phyloP scores from a whole-genome alignment of 2,797 vertebrate genomes.

The Echiichthys vipera region DNA sequence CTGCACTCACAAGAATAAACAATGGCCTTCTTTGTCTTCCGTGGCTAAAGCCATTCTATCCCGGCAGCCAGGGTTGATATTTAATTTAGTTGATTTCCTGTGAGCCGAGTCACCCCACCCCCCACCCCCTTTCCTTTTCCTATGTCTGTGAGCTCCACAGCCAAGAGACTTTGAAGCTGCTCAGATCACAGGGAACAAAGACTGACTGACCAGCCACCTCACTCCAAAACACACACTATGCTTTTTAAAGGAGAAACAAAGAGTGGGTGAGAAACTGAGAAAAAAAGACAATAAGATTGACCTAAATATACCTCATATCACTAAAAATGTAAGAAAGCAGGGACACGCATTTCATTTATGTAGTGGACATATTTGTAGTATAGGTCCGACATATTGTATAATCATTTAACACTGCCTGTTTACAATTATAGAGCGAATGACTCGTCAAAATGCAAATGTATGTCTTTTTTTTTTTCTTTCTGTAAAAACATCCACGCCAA shows the following conservation, averaged over 20 bases:
- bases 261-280: slow-evolving; percentile 41
- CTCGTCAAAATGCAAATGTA: slow-evolving; percentile 82
- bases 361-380: slow-evolving; percentile 93
- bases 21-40: slow-evolving; percentile 86
- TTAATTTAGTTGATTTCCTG: slow-evolving; percentile 81
- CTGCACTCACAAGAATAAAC: slow-evolving; percentile 79
- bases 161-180: slow-evolving; percentile 82
- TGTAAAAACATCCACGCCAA: slow-evolving; percentile 83
- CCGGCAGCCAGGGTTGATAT: slow-evolving; percentile 81
- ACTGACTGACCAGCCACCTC: slow-evolving; percentile 80
- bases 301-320: slow-evolving; percentile 91
- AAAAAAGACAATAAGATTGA: slow-evolving; percentile 84
- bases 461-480: slow-evolving; percentile 68
- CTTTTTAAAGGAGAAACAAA: slow-evolving; percentile 77
- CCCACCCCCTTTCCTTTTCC: slow-evolving; percentile 39
- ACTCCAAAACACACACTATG: slow-evolving; percentile 84
- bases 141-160: slow-evolving; percentile 75
- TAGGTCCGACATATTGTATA: slow-evolving; percentile 93
- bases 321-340: slow-evolving; percentile 86
- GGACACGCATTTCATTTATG: slow-evolving; percentile 88
- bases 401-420: slow-evolving; percentile 95
- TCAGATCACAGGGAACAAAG: slow-evolving; percentile 83
- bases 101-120: slow-evolving; percentile 39
- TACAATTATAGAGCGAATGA: slow-evolving; percentile 85
- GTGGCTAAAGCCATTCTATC: slow-evolving; percentile 80